Percentiles rank a stretch among this genome's conserved stretches.
These are phyloP conservation scores for Lamellibrachia columna DNA, from an alignment of 2,888 invertebrate species.

Conservation along the genomic window DNA sequence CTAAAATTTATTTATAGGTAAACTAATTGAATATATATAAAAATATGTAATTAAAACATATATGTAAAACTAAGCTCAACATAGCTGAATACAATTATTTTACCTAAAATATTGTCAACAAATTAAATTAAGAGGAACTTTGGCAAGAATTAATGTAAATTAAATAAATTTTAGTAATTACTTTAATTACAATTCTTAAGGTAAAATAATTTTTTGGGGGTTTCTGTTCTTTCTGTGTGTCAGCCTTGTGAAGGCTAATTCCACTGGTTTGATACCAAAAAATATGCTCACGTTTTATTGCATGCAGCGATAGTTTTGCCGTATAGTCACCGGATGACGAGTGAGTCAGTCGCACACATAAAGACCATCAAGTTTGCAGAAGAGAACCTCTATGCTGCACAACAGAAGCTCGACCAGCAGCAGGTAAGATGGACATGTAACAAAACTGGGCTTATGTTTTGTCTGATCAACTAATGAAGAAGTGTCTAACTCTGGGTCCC, in stretches of 20 bases:
- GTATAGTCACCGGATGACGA: neutral
- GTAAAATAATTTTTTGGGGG: neutral
- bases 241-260: neutral
- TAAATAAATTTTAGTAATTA: too few relatives aligned
- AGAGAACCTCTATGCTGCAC: conserved; percentile 25
- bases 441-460: neutral
- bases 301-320: conserved; percentile 24
- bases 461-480: too few relatives aligned
- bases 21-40: too few relatives aligned
- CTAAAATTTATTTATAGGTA: too few relatives aligned
- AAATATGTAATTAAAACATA: too few relatives aligned
- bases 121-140: too few relatives aligned
- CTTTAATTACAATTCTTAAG: too few relatives aligned
- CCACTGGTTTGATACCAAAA: neutral
- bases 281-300: neutral
- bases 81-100: too few relatives aligned
- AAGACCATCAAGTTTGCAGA: conserved; percentile 24
- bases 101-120: too few relatives aligned
- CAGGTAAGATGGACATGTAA: conserved; percentile 7
- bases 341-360: conserved; percentile 18
- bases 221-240: neutral
- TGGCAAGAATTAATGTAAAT: too few relatives aligned
- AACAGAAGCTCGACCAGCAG: conserved; percentile 22
- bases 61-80: too few relatives aligned
- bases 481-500: too few relatives aligned